A percentile compares a stretch with the other conserved stretches of the same genome.
Conservation (phyloP, 2,113 vertebrate genomes). For the Oreochromis spilurus region DNA sequence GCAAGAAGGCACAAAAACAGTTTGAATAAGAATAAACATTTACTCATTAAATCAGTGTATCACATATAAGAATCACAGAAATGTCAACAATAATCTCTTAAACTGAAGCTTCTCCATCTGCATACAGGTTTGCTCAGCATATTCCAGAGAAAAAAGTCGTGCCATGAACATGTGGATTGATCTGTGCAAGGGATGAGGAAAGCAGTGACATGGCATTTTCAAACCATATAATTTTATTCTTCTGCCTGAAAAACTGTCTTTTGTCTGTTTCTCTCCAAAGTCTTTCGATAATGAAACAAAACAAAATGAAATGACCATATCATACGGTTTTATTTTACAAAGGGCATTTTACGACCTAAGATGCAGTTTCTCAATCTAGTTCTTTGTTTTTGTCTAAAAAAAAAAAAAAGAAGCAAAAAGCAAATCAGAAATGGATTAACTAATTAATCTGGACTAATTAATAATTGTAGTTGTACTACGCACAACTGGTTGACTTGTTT, state of each 20-base stretch:
- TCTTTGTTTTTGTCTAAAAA: neutral
- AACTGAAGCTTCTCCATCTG: too few relatives aligned
- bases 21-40: neutral
- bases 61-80: neutral
- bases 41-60: neutral
- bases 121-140: neutral
- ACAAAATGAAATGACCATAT: neutral
- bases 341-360: neutral
- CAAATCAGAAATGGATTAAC: neutral
- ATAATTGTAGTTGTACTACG: neutral
- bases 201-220: neutral
- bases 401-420: neutral
- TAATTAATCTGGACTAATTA: neutral
- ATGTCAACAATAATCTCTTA: neutral
- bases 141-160: neutral
- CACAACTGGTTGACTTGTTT: neutral
- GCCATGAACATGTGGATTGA: neutral
- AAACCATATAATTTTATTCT: neutral
- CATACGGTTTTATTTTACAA: neutral
- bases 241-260: neutral
- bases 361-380: neutral
- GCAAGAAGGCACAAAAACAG: neutral
- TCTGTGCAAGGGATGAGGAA: neutral
- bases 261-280: too few relatives aligned
- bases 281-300: neutral